phyloP scores from a whole-genome alignment of 2,113 vertebrate genomes.

The Tinamus guttatus region DNA sequence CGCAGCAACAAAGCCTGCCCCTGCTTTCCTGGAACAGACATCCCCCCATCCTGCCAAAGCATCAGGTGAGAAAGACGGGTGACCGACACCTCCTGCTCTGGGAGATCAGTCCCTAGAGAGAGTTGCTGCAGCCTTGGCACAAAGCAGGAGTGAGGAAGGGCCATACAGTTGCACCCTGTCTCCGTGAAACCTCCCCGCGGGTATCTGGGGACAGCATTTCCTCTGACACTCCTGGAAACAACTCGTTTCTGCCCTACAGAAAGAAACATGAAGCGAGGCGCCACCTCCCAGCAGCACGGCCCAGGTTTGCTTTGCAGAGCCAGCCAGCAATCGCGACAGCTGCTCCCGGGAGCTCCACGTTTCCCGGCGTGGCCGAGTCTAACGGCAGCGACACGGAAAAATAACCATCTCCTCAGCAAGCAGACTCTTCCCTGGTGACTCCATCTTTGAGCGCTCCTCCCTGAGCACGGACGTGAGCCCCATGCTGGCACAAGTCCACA shows the following conservation, averaged over 20 bases:
- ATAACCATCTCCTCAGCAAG: background rate
- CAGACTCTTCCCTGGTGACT: background rate
- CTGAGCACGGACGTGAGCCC: background rate
- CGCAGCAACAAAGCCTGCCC: background rate
- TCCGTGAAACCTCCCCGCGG: background rate
- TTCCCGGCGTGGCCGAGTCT: background rate
- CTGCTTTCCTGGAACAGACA: background rate
- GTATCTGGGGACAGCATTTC: background rate
- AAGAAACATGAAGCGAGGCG: background rate
- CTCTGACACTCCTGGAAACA: background rate
- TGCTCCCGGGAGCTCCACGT: background rate
- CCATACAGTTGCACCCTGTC: accelerated
- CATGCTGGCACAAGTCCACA: background rate
- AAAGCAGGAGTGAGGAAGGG: background rate
- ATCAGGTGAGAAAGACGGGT: background rate
- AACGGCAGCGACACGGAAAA: background rate
- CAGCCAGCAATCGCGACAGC: background rate
- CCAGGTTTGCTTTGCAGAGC: background rate
- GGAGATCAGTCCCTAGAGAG: background rate
- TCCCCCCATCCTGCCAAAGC: background rate
- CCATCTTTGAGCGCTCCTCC: background rate
- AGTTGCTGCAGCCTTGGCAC: background rate
- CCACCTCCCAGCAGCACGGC: background rate
- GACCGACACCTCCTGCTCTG: background rate
- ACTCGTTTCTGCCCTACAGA: background rate